Base-by-base conservation (phyloP, 2,888 invertebrate species). In the Dolomedes plantarius region DNA sequence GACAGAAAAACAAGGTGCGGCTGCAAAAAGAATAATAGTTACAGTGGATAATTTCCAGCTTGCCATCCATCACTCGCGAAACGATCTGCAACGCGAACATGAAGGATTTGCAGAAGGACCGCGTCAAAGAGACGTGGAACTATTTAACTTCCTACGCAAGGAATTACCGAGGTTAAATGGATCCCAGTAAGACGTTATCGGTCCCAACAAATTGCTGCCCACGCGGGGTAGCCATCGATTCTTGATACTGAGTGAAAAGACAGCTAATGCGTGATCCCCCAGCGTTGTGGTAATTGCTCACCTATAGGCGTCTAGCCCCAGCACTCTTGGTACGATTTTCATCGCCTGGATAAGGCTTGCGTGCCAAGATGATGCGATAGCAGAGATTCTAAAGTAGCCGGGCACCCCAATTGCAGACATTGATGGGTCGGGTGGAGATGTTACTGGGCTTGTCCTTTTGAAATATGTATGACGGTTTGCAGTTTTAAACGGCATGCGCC, bases 171-270 rank as follows among this genome's bases (percentile, higher is more conserved):
- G 19, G 28, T 64, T 69, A 78, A 71, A 78, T 71, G 64, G 62
- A 80, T 80, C 13, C 3, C 69, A 28, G 27, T 27, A 67, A 73
- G 77, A 77, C 77, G 67, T 85, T 85, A 85, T 85, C 83, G 23
- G 32, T 28, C 27, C 36, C 41, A 56, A 73, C 83, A 85, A 85
- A 85, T 85, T 85, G 83, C 83, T 77, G 83, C 83, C 83, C 83
- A 85, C 83, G 82, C 82, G 36, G 23, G 56, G 16, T 1, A 23
- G 23, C 23, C 56, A 56, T 56, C 23, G 56, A 23, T 56, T 56
- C 23, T 56, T 56, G 56, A 78, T 71, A 64, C 11, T 69, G 77
- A 69, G 29, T 68, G 69, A 56, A 68, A 64, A 36, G 65, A 73
- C 72, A 23, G 41, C 11, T 72, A 80, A 73, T 73, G 23, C 56